A percentile compares a stretch with the other conserved stretches of the same genome.
Evolutionary conservation across 2,888 invertebrate species (phyloP).

Genomic region (Synergus laeviventris): DNA sequence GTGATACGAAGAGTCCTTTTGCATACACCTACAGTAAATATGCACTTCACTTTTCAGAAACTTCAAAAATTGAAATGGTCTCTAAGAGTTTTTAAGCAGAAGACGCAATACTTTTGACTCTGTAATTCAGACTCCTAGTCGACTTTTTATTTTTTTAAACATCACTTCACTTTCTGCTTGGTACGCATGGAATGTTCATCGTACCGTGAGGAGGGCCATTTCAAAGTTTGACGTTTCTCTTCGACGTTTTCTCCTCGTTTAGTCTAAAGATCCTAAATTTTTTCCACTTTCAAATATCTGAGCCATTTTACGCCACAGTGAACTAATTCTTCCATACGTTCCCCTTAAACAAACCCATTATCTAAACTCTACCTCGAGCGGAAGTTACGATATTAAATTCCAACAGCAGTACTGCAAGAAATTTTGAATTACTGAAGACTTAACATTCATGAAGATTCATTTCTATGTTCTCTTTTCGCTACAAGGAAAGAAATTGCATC

Average conservation of each 20-base stretch:
- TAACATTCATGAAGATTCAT: not conserved
- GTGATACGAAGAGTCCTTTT: not conserved
- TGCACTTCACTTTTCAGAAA: not conserved
- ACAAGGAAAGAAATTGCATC: not conserved
- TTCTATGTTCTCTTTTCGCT: not conserved
- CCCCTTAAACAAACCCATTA: not conserved
- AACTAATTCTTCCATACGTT: not conserved
- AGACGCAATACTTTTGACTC: no score
- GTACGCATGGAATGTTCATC: not conserved
- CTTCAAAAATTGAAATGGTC: not conserved
- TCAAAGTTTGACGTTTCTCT: not conserved
- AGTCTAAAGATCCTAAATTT: not conserved
- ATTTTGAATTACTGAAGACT: not conserved
- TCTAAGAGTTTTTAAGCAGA: no score
- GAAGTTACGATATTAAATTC: not conserved
- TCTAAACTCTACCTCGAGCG: not conserved
- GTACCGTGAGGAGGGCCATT: not conserved
- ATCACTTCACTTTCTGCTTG: not conserved
- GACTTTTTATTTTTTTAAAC: not conserved
- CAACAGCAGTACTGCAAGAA: not conserved
- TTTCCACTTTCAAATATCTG: not conserved
- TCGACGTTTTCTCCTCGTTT: not conserved
- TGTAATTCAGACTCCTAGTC: no score
- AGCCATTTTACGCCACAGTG: not conserved
- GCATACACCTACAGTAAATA: not conserved